A percentile compares a stretch with the other conserved stretches of the same genome.
Evolutionary conservation across 1,140 invertebrate species (phyloP).

Genomic region (Drosophila littoralis): DNA sequence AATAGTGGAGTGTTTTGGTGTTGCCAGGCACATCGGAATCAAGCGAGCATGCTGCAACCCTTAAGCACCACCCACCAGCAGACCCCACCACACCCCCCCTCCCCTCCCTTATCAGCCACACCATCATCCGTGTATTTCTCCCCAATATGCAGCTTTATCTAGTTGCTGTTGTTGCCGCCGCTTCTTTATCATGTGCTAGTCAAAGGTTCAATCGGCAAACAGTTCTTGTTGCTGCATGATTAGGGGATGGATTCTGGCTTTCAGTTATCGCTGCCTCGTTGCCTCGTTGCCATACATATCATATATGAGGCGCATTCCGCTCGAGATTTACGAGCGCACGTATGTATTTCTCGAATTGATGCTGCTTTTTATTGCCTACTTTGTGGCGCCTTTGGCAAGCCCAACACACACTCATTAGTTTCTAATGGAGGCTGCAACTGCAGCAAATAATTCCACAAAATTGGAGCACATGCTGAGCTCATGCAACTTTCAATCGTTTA

Average conservation of each 20-base stretch:
- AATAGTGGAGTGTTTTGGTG: slow-evolving; percentile 57
- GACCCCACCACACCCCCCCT: background rate
- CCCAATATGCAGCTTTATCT: slow-evolving; percentile 41
- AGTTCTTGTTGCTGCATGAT: slow-evolving; percentile 47
- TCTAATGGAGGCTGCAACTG: slow-evolving; percentile 20
- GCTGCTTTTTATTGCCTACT: slow-evolving; percentile 56
- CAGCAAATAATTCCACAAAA: background rate
- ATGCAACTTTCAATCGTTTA: too few species aligned
- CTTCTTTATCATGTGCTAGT: slow-evolving; percentile 52
- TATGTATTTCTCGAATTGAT: slow-evolving; percentile 18
- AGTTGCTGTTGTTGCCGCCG: slow-evolving; percentile 24
- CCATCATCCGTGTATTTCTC: slow-evolving; percentile 3
- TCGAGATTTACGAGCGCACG: slow-evolving; percentile 44
- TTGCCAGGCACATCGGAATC: slow-evolving; percentile 62
- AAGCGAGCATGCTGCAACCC: slow-evolving; percentile 58
- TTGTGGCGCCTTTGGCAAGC: slow-evolving; percentile 26
- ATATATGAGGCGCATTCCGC: slow-evolving; percentile 35
- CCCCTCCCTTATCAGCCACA: background rate
- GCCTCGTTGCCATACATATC: background rate
- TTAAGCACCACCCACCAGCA: slow-evolving; percentile 49
- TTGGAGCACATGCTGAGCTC: background rate
- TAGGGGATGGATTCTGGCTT: slow-evolving; percentile 55
- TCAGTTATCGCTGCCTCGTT: slow-evolving; percentile 7
- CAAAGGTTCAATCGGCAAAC: slow-evolving; percentile 49
- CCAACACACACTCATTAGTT: slow-evolving; percentile 25